Percentiles rank a stretch among this genome's conserved stretches.
Evolutionary conservation across 2,113 vertebrate genomes (phyloP).

Genomic region (Spermophilus dauricus): DNA sequence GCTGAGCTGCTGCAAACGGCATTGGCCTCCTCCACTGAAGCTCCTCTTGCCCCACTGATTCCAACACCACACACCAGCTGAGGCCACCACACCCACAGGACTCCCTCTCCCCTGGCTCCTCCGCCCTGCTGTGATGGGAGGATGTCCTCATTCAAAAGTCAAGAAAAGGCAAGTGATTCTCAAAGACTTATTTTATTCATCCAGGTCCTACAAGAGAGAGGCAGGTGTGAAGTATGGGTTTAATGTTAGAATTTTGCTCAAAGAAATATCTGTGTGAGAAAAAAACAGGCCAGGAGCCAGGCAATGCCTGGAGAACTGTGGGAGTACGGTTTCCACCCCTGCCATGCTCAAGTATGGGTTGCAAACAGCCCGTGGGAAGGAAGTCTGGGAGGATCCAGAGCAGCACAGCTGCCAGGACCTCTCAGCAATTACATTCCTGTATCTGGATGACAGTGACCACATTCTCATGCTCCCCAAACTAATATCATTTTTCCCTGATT

Average conservation of each 20-base stretch:
- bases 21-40: background rate
- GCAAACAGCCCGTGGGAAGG: background rate
- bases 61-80: background rate
- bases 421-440: background rate
- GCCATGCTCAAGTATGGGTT: background rate
- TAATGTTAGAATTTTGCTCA: background rate
- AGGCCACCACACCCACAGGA: background rate
- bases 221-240: background rate
- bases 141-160: background rate
- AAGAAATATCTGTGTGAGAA: background rate
- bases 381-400: background rate
- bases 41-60: background rate
- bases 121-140: background rate
- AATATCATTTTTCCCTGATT: background rate
- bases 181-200: background rate
- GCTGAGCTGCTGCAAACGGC: background rate
- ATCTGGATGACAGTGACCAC: background rate
- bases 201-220: background rate
- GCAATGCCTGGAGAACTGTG: background rate
- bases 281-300: background rate
- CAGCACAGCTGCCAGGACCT: fast-evolving
- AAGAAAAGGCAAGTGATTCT: background rate
- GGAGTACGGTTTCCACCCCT: background rate
- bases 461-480: background rate
- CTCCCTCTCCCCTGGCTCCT: background rate